phyloP scores from a whole-genome alignment of 2,888 invertebrate genomes.

The Chaitophorus viminalis region DNA sequence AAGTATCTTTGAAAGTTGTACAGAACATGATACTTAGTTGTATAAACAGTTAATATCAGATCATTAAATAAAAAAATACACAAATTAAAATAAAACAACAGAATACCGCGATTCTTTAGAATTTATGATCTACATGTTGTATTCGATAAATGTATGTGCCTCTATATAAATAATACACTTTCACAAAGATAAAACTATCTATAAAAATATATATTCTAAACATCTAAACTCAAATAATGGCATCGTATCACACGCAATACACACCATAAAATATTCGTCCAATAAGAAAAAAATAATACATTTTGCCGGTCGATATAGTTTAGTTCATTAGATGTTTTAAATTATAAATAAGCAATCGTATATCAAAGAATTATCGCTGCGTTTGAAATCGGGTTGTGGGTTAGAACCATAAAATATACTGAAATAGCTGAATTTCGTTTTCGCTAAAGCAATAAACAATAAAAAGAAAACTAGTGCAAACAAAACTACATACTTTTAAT shows the following conservation, averaged over 20 bases:
- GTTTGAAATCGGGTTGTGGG: not conserved
- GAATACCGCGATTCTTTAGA: not conserved
- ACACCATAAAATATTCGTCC: not conserved
- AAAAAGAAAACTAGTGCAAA: not conserved
- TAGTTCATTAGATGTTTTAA: not conserved
- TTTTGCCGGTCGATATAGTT: not conserved
- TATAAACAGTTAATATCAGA: not conserved
- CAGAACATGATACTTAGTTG: too few relatives aligned
- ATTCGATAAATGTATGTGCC: too few relatives aligned
- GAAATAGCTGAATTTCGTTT: not conserved
- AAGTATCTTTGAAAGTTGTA: too few relatives aligned
- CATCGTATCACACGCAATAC: not conserved
- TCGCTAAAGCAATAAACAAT: not conserved
- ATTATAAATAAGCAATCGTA: not conserved
- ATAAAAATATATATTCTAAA: too few relatives aligned
- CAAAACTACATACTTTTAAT: not conserved
- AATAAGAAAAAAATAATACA: not conserved
- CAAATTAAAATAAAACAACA: not conserved
- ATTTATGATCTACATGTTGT: too few relatives aligned
- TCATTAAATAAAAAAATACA: not conserved
- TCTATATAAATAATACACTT: too few relatives aligned
- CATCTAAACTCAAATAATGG: not conserved
- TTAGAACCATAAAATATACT: not conserved
- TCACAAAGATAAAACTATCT: too few relatives aligned
- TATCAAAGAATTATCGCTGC: not conserved